A percentile compares a stretch with the other conserved stretches of the same genome.
Evolutionary conservation across 2,113 vertebrate species (phyloP).

Genomic region (Morphnarchus princeps): DNA sequence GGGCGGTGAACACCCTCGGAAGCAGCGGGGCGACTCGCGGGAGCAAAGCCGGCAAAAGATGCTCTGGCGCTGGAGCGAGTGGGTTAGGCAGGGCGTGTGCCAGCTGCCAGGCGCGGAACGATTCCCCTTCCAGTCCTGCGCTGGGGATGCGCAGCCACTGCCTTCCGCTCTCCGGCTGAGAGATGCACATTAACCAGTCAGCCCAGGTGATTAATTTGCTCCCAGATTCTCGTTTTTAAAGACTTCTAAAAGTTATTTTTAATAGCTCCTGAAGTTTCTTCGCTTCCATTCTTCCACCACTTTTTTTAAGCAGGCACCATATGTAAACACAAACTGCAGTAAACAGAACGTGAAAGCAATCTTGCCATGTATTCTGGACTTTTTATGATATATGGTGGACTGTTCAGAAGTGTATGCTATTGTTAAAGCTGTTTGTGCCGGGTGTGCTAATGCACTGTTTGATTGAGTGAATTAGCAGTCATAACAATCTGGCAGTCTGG

Average conservation of each 20-base stretch:
- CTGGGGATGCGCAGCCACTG: constrained; percentile 41
- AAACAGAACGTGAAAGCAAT: constrained; percentile 31
- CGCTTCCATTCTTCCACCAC: background rate
- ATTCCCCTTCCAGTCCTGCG: constrained; percentile 34
- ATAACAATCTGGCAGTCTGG: constrained; percentile 79
- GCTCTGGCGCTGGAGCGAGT: background rate
- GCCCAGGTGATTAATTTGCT: constrained; percentile 14
- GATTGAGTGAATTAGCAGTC: constrained; percentile 82
- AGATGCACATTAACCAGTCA: background rate
- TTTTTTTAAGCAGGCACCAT: background rate
- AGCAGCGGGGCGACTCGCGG: background rate
- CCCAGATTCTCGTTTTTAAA: constrained; percentile 24
- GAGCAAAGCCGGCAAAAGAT: background rate
- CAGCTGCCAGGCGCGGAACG: constrained; percentile 35
- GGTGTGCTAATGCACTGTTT: constrained; percentile 77
- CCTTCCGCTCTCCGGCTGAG: constrained; percentile 49
- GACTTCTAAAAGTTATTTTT: constrained; percentile 56
- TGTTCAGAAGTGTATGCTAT: constrained; percentile 58
- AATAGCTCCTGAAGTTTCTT: constrained; percentile 36
- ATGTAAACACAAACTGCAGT: background rate
- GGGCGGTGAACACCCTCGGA: background rate
- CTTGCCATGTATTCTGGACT: constrained; percentile 10
- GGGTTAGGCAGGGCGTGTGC: background rate
- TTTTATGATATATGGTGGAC: constrained; percentile 58
- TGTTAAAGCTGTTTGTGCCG: constrained; percentile 72